Percentiles rank a stretch among this genome's conserved stretches.
These are phyloP conservation scores for Brenthis daphne DNA, from an alignment of 2,888 invertebrate species.

Conservation along the genomic window DNA sequence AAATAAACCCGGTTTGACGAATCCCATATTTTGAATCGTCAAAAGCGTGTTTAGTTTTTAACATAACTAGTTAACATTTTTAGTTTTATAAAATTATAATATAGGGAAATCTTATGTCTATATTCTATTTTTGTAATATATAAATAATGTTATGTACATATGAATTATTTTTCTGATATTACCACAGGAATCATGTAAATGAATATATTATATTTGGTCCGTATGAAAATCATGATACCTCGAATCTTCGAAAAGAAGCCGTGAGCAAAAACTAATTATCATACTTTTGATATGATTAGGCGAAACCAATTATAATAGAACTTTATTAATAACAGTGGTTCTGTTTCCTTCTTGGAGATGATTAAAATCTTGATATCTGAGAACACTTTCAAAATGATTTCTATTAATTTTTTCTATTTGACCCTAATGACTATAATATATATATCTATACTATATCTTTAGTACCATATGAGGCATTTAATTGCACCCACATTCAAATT, in stretches of 20 bases:
- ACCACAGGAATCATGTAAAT: too few relatives aligned
- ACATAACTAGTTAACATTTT: too few relatives aligned
- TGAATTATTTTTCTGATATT: too few relatives aligned
- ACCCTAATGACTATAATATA: conserved; percentile 25
- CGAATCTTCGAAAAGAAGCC: not conserved
- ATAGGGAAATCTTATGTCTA: too few relatives aligned
- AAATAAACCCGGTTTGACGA: too few relatives aligned
- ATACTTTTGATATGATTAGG: not conserved
- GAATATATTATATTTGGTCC: not conserved
- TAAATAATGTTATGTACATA: too few relatives aligned
- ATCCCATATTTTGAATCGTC: too few relatives aligned
- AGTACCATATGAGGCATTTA: conserved; percentile 32
- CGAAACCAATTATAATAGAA: conserved; percentile 11
- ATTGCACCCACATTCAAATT: conserved; percentile 35
- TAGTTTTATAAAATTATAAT: too few relatives aligned
- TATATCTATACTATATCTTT: not conserved
- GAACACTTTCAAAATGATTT: conserved; percentile 28
- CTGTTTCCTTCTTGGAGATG: not conserved
- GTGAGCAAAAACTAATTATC: conserved; percentile 2
- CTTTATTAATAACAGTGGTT: not conserved
- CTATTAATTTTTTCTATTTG: conserved; percentile 31
- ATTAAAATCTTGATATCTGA: conserved; percentile 22
- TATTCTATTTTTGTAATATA: too few relatives aligned
- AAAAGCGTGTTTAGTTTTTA: too few relatives aligned
- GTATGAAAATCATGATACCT: not conserved